Evolutionary conservation across 2,888 invertebrate genomes (phyloP).

Genomic region (Noctua janthe): DNA sequence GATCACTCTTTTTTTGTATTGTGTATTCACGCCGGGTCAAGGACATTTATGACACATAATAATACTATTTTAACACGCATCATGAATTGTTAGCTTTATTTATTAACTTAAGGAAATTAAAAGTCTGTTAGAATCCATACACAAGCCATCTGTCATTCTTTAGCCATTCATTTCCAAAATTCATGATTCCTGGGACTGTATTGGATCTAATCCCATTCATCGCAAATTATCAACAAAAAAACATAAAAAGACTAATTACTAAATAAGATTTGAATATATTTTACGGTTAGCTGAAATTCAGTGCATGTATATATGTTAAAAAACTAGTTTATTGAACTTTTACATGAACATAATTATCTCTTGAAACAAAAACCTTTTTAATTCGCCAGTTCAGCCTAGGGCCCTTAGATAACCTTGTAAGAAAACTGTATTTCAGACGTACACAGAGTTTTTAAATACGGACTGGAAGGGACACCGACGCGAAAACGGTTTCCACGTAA

Average conservation of each 20-base stretch:
- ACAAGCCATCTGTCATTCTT: not conserved
- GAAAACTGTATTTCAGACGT: not conserved
- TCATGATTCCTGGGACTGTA: not conserved
- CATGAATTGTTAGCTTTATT: slow-evolving; percentile 14
- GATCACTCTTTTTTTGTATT: not conserved
- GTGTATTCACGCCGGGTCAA: not conserved
- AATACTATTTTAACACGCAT: slow-evolving; percentile 9
- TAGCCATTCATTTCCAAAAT: not conserved
- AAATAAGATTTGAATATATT: slow-evolving; percentile 27
- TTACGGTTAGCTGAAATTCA: not conserved
- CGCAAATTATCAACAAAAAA: slow-evolving; percentile 19
- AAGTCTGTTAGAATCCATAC: not conserved
- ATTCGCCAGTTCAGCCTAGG: not conserved
- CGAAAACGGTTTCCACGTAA: no score
- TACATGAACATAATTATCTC: slow-evolving; percentile 11
- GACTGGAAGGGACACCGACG: no score
- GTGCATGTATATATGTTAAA: not conserved
- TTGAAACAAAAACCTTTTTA: not conserved
- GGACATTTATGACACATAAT: not conserved
- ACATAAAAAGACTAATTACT: slow-evolving; percentile 49
- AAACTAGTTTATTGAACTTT: not conserved
- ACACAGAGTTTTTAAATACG: not conserved
- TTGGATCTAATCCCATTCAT: slow-evolving; percentile 1
- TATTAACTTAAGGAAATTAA: not conserved
- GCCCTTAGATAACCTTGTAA: not conserved